Conservation (phyloP, 2,888 invertebrate genomes). For the Tetramorium bicarinatum region DNA sequence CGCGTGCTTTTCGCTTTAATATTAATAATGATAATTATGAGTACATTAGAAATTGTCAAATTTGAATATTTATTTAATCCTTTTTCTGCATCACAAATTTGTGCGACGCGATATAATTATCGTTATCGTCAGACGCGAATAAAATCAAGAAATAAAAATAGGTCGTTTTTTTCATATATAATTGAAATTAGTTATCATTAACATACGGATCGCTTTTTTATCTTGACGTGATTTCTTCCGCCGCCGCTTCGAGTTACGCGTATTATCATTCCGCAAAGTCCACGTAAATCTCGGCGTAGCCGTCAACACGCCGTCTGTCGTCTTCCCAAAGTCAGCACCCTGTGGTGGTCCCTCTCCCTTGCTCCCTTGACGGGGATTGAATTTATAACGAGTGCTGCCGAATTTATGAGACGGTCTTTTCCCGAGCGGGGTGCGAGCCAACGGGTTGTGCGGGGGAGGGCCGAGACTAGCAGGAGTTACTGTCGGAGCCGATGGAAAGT, state of each 20-base stretch:
- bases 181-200: neutral
- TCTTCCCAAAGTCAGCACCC: slow-evolving; percentile 59
- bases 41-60: slow-evolving; percentile 7
- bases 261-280: slow-evolving; percentile 23
- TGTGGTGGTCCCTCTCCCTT: slow-evolving; percentile 48
- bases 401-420: slow-evolving; percentile 81
- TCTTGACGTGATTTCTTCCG: neutral
- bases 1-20: neutral
- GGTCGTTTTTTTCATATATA: neutral
- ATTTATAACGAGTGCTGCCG: slow-evolving; percentile 81
- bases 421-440: slow-evolving; percentile 60
- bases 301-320: slow-evolving; percentile 25
- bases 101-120: neutral
- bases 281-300: slow-evolving; percentile 58
- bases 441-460: slow-evolving; percentile 16
- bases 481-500: slow-evolving; percentile 76
- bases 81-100: neutral
- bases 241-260: slow-evolving; percentile 23
- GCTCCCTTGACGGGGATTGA: slow-evolving; percentile 76
- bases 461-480: slow-evolving; percentile 57
- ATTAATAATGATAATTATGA: slow-evolving; percentile 1
- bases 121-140: neutral
- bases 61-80: slow-evolving; percentile 9
- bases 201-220: neutral
- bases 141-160: neutral